Evolutionary conservation across 2,888 invertebrate species (phyloP).

Genomic region (Sinohyriopsis cumingii): DNA sequence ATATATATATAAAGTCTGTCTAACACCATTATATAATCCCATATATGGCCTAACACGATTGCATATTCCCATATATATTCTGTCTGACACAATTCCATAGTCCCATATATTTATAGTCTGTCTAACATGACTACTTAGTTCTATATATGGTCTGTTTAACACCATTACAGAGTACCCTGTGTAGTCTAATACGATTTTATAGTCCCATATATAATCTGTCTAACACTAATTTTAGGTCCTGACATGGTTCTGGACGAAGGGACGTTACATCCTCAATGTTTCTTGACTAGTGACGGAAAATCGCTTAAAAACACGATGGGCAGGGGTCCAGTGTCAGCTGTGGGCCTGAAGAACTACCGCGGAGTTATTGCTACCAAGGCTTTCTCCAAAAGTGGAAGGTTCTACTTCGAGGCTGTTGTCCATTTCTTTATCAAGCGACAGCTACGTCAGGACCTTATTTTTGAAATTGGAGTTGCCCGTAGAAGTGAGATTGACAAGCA

Average conservation of each 20-base stretch:
- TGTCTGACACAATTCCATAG: no score
- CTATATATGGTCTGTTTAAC: no score
- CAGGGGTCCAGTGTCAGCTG: slow-evolving; percentile 21
- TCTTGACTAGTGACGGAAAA: slow-evolving; percentile 31
- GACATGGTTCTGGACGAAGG: slow-evolving; percentile 33
- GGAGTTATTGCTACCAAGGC: slow-evolving; percentile 42
- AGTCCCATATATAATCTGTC: no score
- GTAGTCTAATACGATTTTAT: no score
- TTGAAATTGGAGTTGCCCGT: slow-evolving; percentile 41
- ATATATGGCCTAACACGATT: no score
- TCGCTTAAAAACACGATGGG: slow-evolving; percentile 40
- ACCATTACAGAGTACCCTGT: no score
- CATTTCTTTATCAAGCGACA: slow-evolving; percentile 45
- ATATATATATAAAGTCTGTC: no score
- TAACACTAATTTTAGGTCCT: slow-evolving; percentile 29
- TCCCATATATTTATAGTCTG: no score
- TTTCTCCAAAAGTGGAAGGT: slow-evolving; percentile 35
- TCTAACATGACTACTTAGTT: no score
- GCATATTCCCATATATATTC: no score
- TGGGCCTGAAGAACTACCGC: slow-evolving; percentile 42
- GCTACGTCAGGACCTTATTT: slow-evolving; percentile 47
- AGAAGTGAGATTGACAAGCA: slow-evolving; percentile 46
- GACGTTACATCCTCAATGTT: slow-evolving; percentile 38
- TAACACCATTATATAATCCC: no score
- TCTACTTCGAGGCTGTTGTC: slow-evolving; percentile 45